Evolutionary conservation across 2,113 vertebrate species (phyloP), one percentile per base, ranked within the genome.

Genomic region (Rhizomys pruinosus): DNA sequence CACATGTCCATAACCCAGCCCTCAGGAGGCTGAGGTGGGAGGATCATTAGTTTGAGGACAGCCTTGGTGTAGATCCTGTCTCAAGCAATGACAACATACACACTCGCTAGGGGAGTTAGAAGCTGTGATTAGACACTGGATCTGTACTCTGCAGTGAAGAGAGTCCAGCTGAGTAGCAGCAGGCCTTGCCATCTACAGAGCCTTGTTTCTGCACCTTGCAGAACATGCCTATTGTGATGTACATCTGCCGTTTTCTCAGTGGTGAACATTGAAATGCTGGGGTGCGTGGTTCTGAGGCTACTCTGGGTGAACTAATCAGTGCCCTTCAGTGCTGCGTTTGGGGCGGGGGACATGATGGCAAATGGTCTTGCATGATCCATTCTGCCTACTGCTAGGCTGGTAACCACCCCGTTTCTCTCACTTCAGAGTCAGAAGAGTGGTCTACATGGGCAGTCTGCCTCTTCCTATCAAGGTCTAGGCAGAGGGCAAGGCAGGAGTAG

Each of bases 181-280:
- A 5, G 5, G 16, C 15, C 73, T 82, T 37, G 15, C 52, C 66
- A 55, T 19, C 6, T 13, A 52, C 16, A 9, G 20, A n/a, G 10
- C 7, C 69, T 81, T 8, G 0, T 52, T 69, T 64, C 63, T 63
- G 74, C 52, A 39, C 6, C 52, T 69, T 87, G 44, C 59, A 47
- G 66, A 87, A n/a, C 0, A 15, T 22, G 3, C 69, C 64, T 84
- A 59, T 29, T 13, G 39, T 61, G 8, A 72, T 77, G 85, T 91
- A 69, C 64, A 34, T 73, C 64, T 73, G 74, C 59, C 22, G 59
- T 55, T 80, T 92, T 93, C 61, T 71, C 68, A 39, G 66, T 32
- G 80, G 77, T 84, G 84, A 96, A 80, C 86, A 77, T 7, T 1
- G 1, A 79, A 77, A 42, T 93, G 93, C 91, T 87, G 47, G 88